Conservation (phyloP, 2,797 vertebrate genomes). For the Anomalospiza imberbis region DNA sequence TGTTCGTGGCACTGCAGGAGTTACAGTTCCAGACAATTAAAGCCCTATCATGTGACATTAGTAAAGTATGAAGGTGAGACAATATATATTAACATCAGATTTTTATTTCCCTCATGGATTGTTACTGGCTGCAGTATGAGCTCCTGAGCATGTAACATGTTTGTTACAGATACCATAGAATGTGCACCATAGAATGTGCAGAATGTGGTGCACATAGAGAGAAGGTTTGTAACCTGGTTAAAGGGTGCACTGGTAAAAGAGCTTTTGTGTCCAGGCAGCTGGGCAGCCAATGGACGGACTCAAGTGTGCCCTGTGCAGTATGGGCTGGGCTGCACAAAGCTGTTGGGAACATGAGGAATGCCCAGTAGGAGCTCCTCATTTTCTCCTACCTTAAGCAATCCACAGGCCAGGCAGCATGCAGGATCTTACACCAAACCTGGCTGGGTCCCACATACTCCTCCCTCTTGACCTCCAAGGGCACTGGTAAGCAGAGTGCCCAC, state of each 20-base stretch:
- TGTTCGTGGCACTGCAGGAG: neutral
- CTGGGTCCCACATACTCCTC: fast-evolving
- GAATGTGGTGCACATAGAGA: neutral
- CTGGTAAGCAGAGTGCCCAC: neutral
- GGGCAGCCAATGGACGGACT: neutral
- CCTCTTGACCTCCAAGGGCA: neutral
- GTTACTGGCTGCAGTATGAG: neutral
- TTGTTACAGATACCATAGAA: neutral
- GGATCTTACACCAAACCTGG: neutral
- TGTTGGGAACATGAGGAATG: neutral
- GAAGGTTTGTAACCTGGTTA: neutral
- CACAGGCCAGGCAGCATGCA: neutral
- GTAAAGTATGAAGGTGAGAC: neutral
- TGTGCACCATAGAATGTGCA: too few relatives aligned
- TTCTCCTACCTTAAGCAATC: neutral
- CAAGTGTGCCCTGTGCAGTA: fast-evolving
- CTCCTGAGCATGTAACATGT: neutral
- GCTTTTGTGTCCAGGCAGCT: neutral
- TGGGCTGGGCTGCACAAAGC: neutral
- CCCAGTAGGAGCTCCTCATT: neutral
- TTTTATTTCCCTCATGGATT: constrained; percentile 22
- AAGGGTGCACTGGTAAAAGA: neutral
- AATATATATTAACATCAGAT: neutral
- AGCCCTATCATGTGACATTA: neutral
- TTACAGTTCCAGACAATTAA: constrained; percentile 4